Conservation (phyloP, 2,888 invertebrate genomes). For the Sinodicranocentrus sp. region DNA sequence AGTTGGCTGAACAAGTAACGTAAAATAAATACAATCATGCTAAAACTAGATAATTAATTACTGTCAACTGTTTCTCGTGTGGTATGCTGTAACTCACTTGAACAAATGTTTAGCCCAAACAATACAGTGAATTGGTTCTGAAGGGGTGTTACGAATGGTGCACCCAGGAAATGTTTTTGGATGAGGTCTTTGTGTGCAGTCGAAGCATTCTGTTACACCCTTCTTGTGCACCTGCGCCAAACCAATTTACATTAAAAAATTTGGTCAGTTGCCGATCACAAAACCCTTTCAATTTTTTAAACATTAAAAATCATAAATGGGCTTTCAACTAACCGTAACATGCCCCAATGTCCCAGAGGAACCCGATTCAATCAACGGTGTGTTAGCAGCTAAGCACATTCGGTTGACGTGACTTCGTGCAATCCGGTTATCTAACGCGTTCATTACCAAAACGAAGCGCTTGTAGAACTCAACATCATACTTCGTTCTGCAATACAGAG, state of each 20-base stretch:
- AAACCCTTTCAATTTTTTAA: not conserved
- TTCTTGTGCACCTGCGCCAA: conserved; percentile 86
- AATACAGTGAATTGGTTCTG: conserved; percentile 99
- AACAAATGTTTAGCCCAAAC: conserved; percentile 99
- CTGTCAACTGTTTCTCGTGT: too few relatives aligned
- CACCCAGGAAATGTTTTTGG: conserved; percentile 98
- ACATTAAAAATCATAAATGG: not conserved
- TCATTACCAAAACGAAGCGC: conserved; percentile 93
- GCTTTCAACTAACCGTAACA: conserved; percentile 78
- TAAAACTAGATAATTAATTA: too few relatives aligned
- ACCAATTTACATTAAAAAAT: not conserved
- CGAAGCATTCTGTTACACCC: conserved; percentile 96
- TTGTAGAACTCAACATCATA: conserved; percentile 96
- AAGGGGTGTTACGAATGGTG: conserved; percentile 99
- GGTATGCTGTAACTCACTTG: conserved; percentile 88
- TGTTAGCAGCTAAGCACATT: conserved; percentile 96
- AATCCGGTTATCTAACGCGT: conserved; percentile 97
- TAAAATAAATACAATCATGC: too few relatives aligned
- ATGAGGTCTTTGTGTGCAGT: conserved; percentile 94
- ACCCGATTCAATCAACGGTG: conserved; percentile 97
- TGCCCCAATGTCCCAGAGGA: conserved; percentile 98
- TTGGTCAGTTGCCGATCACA: not conserved
- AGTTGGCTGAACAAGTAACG: too few relatives aligned
- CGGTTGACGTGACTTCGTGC: conserved; percentile 99
- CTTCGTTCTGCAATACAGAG: conserved; percentile 84